Evolutionary conservation across 1,140 invertebrate genomes (phyloP).

Genomic region (Vanessa atalanta): DNA sequence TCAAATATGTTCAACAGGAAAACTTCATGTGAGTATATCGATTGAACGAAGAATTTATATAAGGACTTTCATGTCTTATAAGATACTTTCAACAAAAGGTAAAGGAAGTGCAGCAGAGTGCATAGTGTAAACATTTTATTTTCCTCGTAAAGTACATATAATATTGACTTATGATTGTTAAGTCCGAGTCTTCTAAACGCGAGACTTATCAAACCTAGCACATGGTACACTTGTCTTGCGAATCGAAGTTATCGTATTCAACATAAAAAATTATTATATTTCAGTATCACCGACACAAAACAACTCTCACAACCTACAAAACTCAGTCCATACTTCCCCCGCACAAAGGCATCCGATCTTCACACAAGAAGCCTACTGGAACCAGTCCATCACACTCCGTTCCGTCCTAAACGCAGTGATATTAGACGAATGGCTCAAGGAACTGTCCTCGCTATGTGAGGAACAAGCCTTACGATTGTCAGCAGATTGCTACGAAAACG

Average conservation of each 20-base stretch:
- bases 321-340: constrained; percentile 41
- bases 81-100: no score
- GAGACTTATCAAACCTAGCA: no score
- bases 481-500: constrained; percentile 59
- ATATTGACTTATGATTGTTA: no score
- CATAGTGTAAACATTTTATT: no score
- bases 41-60: no score
- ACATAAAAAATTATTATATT: constrained; percentile 4
- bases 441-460: constrained; percentile 94
- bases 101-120: no score
- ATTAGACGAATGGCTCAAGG: constrained; percentile 96
- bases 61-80: no score
- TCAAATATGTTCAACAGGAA: constrained; percentile 87
- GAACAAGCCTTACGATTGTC: constrained; percentile 88
- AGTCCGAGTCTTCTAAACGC: no score
- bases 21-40: constrained; percentile 61
- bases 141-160: no score
- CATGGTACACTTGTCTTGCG: no score
- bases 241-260: no score
- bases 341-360: constrained; percentile 55
- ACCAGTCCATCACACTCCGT: constrained; percentile 67
- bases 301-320: constrained; percentile 48
- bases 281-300: constrained; percentile 49
- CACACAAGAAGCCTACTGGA: constrained; percentile 74
- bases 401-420: constrained; percentile 87